phyloP scores from a whole-genome alignment of 2,888 invertebrate genomes.

The Agrochola circellaris region DNA sequence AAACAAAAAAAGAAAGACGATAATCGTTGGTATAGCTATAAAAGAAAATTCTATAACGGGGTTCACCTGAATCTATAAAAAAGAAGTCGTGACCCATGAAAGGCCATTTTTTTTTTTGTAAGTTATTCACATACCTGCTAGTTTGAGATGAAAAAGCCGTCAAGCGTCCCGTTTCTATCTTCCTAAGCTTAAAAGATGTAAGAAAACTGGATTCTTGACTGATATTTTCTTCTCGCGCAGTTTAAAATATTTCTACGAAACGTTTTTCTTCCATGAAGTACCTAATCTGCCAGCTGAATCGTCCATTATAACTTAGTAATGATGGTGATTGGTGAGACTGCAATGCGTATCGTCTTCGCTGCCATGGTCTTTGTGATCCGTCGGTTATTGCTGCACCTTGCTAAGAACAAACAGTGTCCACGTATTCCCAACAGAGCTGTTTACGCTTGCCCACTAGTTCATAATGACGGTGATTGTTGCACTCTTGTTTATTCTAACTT shows the following conservation, averaged over 20 bases:
- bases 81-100: background rate
- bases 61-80: background rate
- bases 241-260: background rate
- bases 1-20: background rate
- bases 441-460: background rate
- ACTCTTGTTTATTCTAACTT: background rate
- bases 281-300: background rate
- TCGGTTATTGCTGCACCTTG: background rate
- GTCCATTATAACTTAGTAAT: background rate
- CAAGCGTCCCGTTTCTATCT: constrained; percentile 26
- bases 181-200: constrained; percentile 18
- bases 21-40: background rate
- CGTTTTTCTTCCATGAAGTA: constrained; percentile 3
- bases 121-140: constrained; percentile 20
- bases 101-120: background rate
- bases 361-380: background rate
- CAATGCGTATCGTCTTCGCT: background rate
- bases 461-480: background rate
- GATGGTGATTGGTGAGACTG: background rate
- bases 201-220: constrained; percentile 28
- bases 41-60: background rate
- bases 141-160: constrained; percentile 33
- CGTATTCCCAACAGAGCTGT: background rate
- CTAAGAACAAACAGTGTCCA: background rate
- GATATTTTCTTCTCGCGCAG: constrained; percentile 10